Conservation (phyloP, 2,113 vertebrate species). For the Cygnus atratus region DNA sequence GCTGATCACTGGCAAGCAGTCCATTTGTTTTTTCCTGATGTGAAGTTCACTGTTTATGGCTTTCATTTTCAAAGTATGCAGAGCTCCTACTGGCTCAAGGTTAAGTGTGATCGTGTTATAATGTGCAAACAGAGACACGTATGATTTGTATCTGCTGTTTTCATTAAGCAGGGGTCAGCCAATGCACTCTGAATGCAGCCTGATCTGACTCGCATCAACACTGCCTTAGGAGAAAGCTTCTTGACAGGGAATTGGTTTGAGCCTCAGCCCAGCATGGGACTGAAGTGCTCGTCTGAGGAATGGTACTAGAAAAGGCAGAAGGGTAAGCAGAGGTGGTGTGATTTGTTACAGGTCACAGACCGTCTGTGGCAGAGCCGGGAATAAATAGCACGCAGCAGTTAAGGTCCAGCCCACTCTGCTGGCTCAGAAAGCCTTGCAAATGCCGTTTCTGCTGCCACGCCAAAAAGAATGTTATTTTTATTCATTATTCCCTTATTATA, state of each 20-base stretch:
- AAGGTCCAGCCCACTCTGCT: background rate
- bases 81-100: background rate
- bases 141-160: background rate
- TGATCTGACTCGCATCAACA: background rate
- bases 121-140: background rate
- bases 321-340: background rate
- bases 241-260: accelerated
- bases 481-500: background rate
- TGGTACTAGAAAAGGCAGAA: background rate
- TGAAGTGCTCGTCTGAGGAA: background rate
- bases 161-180: background rate
- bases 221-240: background rate
- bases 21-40: background rate
- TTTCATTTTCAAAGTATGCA: background rate
- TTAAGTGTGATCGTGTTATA: background rate
- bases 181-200: background rate
- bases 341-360: background rate
- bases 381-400: background rate
- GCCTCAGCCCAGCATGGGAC: background rate
- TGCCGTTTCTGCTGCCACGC: background rate
- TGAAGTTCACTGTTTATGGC: background rate
- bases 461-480: background rate
- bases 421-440: background rate
- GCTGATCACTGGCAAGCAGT: background rate
- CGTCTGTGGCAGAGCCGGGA: background rate